Percentiles rank a stretch among this genome's conserved stretches.
These are phyloP conservation scores for Lutjanus erythropterus DNA, from an alignment of 2,113 vertebrate species.

Conservation along the genomic window DNA sequence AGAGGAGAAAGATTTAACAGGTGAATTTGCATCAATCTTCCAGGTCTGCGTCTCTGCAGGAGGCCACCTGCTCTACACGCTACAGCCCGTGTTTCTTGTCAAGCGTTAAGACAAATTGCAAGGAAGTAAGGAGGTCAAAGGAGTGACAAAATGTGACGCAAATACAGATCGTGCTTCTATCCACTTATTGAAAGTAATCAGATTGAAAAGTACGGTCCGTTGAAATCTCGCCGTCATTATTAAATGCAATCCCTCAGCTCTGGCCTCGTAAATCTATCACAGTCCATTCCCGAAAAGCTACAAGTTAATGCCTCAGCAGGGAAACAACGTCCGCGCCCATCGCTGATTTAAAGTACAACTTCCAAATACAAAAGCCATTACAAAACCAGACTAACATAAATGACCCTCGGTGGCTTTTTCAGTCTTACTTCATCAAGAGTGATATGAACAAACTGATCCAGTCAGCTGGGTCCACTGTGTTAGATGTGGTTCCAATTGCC, in stretches of 20 bases:
- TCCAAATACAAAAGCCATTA: slow-evolving; percentile 34
- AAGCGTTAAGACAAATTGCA: background rate
- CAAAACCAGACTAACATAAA: slow-evolving; percentile 43
- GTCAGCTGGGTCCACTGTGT: slow-evolving; percentile 61
- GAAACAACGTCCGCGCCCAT: background rate
- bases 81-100: slow-evolving; percentile 13
- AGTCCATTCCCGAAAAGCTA: background rate
- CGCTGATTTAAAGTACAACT: slow-evolving; percentile 7
- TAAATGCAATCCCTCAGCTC: background rate
- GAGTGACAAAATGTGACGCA: background rate
- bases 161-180: slow-evolving; percentile 2
- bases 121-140: background rate
- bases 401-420: slow-evolving; percentile 53
- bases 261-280: background rate
- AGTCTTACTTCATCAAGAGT: slow-evolving; percentile 55
- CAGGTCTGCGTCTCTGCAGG: background rate
- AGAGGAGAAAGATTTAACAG: background rate
- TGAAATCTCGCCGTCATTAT: background rate
- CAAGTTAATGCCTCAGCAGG: background rate
- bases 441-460: slow-evolving; percentile 58
- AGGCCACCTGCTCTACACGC: background rate
- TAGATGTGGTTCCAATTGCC: slow-evolving; percentile 55
- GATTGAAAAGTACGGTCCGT: background rate
- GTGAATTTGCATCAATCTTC: slow-evolving; percentile 36
- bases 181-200: background rate